Conservation (phyloP, 2,113 vertebrate genomes). For the Psettodes erumei region DNA sequence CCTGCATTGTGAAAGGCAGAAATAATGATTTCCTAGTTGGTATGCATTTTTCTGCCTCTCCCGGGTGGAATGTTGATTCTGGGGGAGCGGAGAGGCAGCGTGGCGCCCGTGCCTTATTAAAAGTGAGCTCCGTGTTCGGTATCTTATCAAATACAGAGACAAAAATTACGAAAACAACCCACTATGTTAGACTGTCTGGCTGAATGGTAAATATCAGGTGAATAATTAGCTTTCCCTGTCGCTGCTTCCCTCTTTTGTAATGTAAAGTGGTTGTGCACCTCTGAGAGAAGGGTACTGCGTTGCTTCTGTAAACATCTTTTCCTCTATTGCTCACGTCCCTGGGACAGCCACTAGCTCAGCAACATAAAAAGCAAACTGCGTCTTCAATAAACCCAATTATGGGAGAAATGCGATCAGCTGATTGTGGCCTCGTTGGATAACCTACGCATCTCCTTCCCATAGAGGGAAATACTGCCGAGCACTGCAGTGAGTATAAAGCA, state of each 20-base stretch:
- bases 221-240: constrained; percentile 77
- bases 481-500: constrained; percentile 4
- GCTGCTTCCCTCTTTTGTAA: constrained; percentile 74
- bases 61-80: constrained; percentile 64
- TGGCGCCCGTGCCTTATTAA: constrained; percentile 69
- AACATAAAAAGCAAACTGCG: constrained; percentile 54
- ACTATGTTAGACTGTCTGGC: constrained; percentile 65
- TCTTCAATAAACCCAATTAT: constrained; percentile 67
- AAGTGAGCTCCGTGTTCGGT: constrained; percentile 62
- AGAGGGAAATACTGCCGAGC: background rate
- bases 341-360: constrained; percentile 47
- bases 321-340: constrained; percentile 50
- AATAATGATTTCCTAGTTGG: constrained; percentile 81
- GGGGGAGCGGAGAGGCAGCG: constrained; percentile 56
- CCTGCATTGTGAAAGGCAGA: constrained; percentile 70
- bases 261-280: constrained; percentile 75
- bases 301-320: constrained; percentile 73
- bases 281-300: constrained; percentile 55
- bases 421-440: constrained; percentile 48
- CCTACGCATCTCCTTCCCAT: constrained; percentile 20
- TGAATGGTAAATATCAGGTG: constrained; percentile 78
- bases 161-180: constrained; percentile 72
- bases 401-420: constrained; percentile 49
- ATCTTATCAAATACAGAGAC: constrained; percentile 68
- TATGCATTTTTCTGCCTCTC: constrained; percentile 70